phyloP scores from a whole-genome alignment of 2,113 vertebrate genomes.

The Alces alces region DNA sequence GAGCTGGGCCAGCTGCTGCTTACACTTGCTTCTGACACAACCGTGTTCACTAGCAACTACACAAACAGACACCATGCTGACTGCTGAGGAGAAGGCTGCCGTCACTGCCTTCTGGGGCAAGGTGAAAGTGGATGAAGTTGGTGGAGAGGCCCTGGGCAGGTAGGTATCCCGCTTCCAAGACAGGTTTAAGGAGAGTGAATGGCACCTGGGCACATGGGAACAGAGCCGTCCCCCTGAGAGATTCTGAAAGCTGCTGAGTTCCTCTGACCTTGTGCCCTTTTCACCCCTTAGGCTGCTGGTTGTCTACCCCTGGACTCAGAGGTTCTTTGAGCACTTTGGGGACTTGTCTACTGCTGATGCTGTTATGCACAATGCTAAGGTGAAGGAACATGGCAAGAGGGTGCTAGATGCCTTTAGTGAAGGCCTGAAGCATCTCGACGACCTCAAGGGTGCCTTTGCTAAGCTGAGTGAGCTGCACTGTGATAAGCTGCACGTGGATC shows the following conservation, averaged over 20 bases:
- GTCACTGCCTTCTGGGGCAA: conserved; percentile 63
- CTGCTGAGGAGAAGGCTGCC: conserved; percentile 64
- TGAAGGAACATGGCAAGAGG: conserved; percentile 83
- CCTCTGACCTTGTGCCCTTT: rapidly evolving
- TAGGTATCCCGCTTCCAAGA: not conserved
- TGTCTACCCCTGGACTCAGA: conserved; percentile 87
- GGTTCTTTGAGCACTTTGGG: conserved; percentile 80
- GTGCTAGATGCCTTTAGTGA: conserved; percentile 83
- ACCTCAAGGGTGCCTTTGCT: conserved; percentile 83
- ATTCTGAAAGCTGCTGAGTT: rapidly evolving
- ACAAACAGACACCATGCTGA: conserved; percentile 62
- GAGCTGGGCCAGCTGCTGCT: not conserved
- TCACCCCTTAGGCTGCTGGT: conserved; percentile 76
- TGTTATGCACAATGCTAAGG: conserved; percentile 76
- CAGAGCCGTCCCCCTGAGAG: rapidly evolving
- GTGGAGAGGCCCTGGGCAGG: conserved; percentile 75
- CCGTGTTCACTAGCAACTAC: not conserved
- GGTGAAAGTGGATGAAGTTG: not conserved
- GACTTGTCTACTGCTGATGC: conserved; percentile 82
- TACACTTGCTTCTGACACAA: conserved; percentile 49
- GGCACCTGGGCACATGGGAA: rapidly evolving
- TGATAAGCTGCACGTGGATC: conserved; percentile 89
- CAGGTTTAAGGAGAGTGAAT: rapidly evolving
- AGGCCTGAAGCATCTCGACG: conserved; percentile 85
- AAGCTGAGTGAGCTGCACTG: conserved; percentile 87